Evolutionary conservation across 2,888 invertebrate species (phyloP), one percentile per base, ranked within the genome.

Genomic region (Folsomia candida): DNA sequence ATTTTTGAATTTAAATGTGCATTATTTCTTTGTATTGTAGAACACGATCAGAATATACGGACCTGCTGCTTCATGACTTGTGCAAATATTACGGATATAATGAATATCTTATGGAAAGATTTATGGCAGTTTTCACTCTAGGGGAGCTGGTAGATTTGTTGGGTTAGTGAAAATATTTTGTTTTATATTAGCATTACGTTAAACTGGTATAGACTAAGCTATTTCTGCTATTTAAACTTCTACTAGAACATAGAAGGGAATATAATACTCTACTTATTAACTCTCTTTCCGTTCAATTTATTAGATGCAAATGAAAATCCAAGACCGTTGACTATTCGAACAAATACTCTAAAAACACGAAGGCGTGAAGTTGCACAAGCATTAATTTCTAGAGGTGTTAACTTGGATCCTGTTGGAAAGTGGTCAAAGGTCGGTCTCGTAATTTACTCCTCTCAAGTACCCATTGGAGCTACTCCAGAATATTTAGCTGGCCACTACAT

Each of bases 341-440:
- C 97, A 0, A 99, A 99, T 82, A 95, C 93, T 68, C 85, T 99
- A 51, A 99, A 97, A 85, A 92, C 92, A 0, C 87, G 98, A 68
- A 86, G 97, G 77, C 87, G 95, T 70, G 97, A 97, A 84, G 86
- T 98, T 71, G 97, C 97, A 2, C 94, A 94, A 85, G 91, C 95
- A 18, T 86, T 99, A 57, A 99, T 99, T 68, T 93, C 93, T 81
- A 88, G 98, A 81, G 99, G 99, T 25, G 96, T 98, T 0, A 99
- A 99, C 86, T 87, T 99, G 76, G 98, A 99, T 85, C 97, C 98
- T 0, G 88, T 99, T 69, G 98, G 97, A 3, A 94, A 97, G 83
- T 99, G 99, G 99, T 94, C 96, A 62, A 98, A 97, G 86, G 94
- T 97, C 24, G 99, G 99, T 14, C 86, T 99, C 37, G 96, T 99